Evolutionary conservation across 1,140 invertebrate species (phyloP).

Genomic region (Lepidurus couesii): DNA sequence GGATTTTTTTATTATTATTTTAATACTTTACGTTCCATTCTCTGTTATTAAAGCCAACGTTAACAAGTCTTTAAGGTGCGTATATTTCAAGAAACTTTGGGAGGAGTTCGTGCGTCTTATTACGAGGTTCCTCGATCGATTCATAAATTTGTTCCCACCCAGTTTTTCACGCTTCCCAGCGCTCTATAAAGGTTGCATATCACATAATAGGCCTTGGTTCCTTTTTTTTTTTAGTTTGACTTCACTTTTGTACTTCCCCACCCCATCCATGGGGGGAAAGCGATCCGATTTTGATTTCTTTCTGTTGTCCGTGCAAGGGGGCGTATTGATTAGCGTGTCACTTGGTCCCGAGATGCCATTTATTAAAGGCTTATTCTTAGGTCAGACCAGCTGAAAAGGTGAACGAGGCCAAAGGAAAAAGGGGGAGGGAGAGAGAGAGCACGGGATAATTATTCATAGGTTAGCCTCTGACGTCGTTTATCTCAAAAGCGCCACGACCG

Average conservation of each 20-base stretch:
- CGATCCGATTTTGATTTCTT: conserved; percentile 13
- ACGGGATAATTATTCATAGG: conserved; percentile 18
- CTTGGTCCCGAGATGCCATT: conserved; percentile 20
- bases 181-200: too few species aligned
- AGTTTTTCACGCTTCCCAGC: too few species aligned
- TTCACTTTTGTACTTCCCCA: neutral
- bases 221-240: neutral
- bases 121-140: too few species aligned
- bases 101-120: too few species aligned
- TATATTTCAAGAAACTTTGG: too few species aligned
- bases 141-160: too few species aligned
- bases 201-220: neutral
- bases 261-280: neutral
- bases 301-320: neutral
- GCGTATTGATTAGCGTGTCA: conserved; percentile 19
- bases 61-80: too few species aligned
- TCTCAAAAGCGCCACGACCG: neutral
- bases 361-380: conserved; percentile 22
- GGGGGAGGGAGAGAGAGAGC: neutral
- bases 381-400: conserved; percentile 17
- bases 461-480: conserved; percentile 18
- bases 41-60: too few species aligned
- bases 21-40: too few species aligned
- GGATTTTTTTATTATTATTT: too few species aligned
- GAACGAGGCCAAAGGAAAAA: neutral